These are phyloP conservation scores for Arctopsyche grandis DNA, from an alignment of 1,140 invertebrate genomes.

Conservation along the genomic window DNA sequence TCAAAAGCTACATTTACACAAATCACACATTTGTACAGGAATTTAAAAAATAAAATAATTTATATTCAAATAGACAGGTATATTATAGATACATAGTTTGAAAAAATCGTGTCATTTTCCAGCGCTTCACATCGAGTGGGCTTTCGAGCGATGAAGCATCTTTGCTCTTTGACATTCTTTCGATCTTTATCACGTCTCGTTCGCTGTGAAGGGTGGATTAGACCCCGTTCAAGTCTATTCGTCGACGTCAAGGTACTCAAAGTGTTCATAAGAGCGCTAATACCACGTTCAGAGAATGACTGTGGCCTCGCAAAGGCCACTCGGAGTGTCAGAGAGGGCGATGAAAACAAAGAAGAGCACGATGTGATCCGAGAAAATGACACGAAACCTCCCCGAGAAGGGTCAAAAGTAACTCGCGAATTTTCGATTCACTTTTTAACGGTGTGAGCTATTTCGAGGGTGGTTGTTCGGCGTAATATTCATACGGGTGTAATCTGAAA, in stretches of 20 bases:
- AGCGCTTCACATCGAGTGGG: neutral
- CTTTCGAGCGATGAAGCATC: conserved; percentile 23
- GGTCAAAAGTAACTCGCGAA: no score
- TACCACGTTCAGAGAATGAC: neutral
- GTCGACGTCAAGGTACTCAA: conserved; percentile 12
- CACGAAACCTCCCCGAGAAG: no score
- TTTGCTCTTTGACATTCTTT: conserved; percentile 55
- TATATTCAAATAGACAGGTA: neutral
- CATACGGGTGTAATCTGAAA: neutral
- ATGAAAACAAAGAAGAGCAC: neutral
- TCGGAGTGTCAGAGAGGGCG: neutral
- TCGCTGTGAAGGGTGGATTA: conserved; percentile 18
- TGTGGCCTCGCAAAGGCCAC: conserved; percentile 22
- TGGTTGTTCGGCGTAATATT: neutral
- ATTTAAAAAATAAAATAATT: neutral
- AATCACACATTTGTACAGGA: no score
- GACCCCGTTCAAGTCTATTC: conserved; percentile 12
- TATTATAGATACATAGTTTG: neutral
- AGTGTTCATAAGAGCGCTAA: conserved; percentile 16
- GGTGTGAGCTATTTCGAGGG: no score
- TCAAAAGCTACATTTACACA: neutral
- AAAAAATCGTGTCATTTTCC: neutral
- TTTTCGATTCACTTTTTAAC: no score
- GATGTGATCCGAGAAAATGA: no score
- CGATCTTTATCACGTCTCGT: conserved; percentile 55